Evolutionary conservation across 2,888 invertebrate species (phyloP).

Genomic region (Phlogophora meticulosa): DNA sequence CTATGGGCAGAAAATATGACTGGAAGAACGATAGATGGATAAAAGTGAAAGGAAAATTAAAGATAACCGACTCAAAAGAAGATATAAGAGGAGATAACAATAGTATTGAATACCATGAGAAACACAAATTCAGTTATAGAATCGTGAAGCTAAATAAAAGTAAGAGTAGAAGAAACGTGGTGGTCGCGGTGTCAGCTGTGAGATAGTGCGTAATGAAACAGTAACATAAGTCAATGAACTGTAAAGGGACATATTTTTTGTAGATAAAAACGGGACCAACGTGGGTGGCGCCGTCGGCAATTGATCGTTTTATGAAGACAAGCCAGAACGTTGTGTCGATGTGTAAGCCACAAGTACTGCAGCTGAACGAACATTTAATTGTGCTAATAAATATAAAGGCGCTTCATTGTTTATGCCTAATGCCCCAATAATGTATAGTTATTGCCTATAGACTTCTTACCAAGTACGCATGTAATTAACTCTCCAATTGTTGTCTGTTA

Average conservation of each 20-base stretch:
- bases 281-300: conserved; percentile 71
- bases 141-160: conserved; percentile 85
- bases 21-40: conserved; percentile 90
- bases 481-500: conserved; percentile 60
- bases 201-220: conserved; percentile 77
- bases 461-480: conserved; percentile 59
- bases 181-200: conserved; percentile 87
- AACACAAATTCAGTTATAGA: conserved; percentile 86
- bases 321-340: conserved; percentile 59
- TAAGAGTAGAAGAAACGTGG: conserved; percentile 86
- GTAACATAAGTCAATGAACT: conserved; percentile 53
- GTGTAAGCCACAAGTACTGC: conserved; percentile 61
- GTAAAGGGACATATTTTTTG: conserved; percentile 75
- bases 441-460: conserved; percentile 52
- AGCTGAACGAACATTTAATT: conserved; percentile 45
- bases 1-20: conserved; percentile 85
- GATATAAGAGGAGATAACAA: conserved; percentile 65
- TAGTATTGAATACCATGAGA: conserved; percentile 76
- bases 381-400: conserved; percentile 49
- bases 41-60: conserved; percentile 83
- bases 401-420: conserved; percentile 58
- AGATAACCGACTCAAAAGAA: conserved; percentile 55
- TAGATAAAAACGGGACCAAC: conserved; percentile 85
- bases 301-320: conserved; percentile 64
- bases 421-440: conserved; percentile 53